Evolutionary conservation across 2,113 vertebrate species (phyloP).

Genomic region (Platichthys stellatus): DNA sequence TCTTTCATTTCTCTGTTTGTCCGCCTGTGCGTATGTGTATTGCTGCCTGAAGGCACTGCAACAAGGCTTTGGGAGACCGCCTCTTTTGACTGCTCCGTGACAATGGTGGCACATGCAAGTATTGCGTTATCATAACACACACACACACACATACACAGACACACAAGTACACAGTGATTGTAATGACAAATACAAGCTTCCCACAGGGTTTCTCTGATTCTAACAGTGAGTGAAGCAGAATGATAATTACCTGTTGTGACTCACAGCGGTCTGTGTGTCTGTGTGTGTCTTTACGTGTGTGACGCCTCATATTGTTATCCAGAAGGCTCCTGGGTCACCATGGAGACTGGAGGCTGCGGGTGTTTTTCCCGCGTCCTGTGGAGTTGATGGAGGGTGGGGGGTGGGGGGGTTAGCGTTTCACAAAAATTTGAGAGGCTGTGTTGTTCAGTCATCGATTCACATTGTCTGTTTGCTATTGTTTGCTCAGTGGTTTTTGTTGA

Average conservation of each 20-base stretch:
- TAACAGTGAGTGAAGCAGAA: constrained; percentile 18
- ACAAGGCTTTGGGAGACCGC: constrained; percentile 1
- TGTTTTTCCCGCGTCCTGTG: no score
- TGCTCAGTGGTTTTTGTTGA: no score
- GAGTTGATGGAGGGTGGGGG: not conserved
- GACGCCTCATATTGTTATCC: constrained; percentile 24
- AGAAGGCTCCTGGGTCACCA: constrained; percentile 47
- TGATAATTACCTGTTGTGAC: constrained; percentile 26
- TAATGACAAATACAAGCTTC: constrained; percentile 24
- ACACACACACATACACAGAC: constrained; percentile 4
- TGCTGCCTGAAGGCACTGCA: not conserved
- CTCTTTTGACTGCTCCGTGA: constrained; percentile 19
- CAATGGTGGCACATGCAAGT: constrained; percentile 8
- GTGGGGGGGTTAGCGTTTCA: no score
- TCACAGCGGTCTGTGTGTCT: not conserved
- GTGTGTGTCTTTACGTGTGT: not conserved
- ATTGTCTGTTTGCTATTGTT: no score
- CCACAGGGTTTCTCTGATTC: not conserved
- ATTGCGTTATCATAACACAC: constrained; percentile 12
- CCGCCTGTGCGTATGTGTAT: not conserved
- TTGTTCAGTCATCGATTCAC: not conserved
- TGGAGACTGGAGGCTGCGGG: constrained; percentile 41
- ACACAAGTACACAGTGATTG: constrained; percentile 5
- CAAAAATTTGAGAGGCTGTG: not conserved
- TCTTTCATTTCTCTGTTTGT: constrained; percentile 43